phyloP scores from a whole-genome alignment of 37 sponge, comb jelly and placozoan genomes.

The Halisarca cf. caerulea region DNA sequence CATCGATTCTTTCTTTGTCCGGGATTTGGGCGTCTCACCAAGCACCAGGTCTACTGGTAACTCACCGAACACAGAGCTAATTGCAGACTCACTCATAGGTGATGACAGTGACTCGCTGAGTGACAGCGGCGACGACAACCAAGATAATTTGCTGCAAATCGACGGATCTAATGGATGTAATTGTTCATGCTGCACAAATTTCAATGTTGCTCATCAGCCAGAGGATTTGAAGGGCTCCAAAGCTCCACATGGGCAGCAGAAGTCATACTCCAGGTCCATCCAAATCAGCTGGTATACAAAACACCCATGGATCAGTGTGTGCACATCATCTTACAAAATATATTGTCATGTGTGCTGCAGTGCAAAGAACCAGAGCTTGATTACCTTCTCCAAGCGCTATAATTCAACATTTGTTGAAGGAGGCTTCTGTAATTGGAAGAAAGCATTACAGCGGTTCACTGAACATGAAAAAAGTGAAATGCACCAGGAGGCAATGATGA shows the following conservation, averaged over 20 bases:
- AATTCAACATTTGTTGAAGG: constrained; percentile 12
- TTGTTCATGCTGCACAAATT: constrained; percentile 37
- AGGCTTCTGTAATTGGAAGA: constrained; percentile 46
- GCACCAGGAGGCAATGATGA: constrained; percentile 18
- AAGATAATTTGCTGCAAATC: not conserved
- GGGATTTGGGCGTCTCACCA: not conserved
- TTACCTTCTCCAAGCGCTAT: constrained; percentile 25
- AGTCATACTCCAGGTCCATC: constrained; percentile 42
- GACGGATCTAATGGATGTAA: not conserved
- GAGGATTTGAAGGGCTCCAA: not conserved
- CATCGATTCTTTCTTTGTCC: not conserved
- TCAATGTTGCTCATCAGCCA: constrained; percentile 38
- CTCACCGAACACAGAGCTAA: not conserved
- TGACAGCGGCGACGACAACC: not conserved
- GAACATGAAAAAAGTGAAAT: constrained; percentile 43
- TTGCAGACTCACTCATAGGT: not conserved
- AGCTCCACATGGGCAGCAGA: constrained; percentile 5
- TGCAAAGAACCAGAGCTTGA: constrained; percentile 28
- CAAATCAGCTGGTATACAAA: constrained; percentile 54
- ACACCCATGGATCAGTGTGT: constrained; percentile 55
- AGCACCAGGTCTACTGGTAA: not conserved
- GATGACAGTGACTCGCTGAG: not conserved
- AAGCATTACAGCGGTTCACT: constrained; percentile 36
- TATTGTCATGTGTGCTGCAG: constrained; percentile 28
- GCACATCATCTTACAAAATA: constrained; percentile 37